Conservation (phyloP, 64 coral and sea anemone genomes). For the Pachyseris speciosa region DNA sequence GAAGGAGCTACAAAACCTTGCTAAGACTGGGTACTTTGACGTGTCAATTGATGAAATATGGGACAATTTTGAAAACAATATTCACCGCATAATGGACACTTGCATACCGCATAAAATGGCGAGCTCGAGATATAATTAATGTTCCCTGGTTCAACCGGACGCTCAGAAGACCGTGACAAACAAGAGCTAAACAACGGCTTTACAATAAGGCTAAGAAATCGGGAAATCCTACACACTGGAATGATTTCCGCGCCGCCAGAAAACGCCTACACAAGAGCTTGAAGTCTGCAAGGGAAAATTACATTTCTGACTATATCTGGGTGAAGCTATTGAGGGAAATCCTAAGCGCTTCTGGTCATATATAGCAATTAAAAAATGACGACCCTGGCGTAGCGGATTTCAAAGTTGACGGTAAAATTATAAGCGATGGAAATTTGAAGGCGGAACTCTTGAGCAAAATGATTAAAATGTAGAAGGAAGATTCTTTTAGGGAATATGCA, state of each 20-base stretch:
- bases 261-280: slow-evolving; percentile 66
- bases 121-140: slow-evolving; percentile 31
- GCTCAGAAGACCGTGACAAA: slow-evolving; percentile 49
- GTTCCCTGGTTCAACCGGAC: slow-evolving; percentile 49
- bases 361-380: slow-evolving; percentile 55
- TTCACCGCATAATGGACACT: slow-evolving; percentile 32
- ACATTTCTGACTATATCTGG: slow-evolving; percentile 34
- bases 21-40: no score
- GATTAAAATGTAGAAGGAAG: no score
- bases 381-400: slow-evolving; percentile 40
- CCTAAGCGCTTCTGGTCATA: slow-evolving; percentile 59
- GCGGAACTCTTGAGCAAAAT: slow-evolving; percentile 53
- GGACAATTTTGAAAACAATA: slow-evolving; percentile 30
- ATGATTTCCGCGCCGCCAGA: slow-evolving; percentile 48
- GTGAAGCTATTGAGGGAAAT: slow-evolving; percentile 50
- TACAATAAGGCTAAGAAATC: slow-evolving; percentile 52
- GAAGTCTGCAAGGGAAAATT: slow-evolving; percentile 55
- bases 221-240: slow-evolving; percentile 42
- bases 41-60: background rate
- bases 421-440: slow-evolving; percentile 54
- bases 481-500: no score
- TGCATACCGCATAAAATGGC: slow-evolving; percentile 50
- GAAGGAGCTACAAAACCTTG: background rate
- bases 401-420: slow-evolving; percentile 42
- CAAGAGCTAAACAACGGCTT: slow-evolving; percentile 56